These are phyloP conservation scores for Manduca sexta DNA, from an alignment of 1,140 invertebrate genomes.

Conservation along the genomic window DNA sequence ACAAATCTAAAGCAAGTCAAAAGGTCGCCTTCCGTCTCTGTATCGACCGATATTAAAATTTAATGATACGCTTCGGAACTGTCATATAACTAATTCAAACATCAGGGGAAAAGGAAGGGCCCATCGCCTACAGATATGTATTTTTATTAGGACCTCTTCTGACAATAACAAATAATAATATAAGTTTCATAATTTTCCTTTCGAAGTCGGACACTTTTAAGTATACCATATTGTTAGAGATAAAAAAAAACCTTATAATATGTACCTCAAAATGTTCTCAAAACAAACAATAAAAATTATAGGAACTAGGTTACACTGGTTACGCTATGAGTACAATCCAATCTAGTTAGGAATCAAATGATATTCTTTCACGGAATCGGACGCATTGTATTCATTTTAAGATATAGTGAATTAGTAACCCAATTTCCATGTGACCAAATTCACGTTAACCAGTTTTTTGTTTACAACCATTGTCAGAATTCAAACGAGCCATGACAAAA, in stretches of 20 bases:
- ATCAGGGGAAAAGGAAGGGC: constrained; percentile 52
- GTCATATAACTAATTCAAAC: constrained; percentile 54
- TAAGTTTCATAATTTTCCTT: no score
- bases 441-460: constrained; percentile 31
- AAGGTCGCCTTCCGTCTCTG: constrained; percentile 4
- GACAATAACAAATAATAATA: no score
- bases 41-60: constrained; percentile 47
- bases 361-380: constrained; percentile 15
- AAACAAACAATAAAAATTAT: no score
- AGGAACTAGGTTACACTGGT: no score
- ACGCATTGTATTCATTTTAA: constrained; percentile 15
- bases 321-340: background rate
- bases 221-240: no score
- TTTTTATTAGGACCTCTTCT: no score
- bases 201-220: no score
- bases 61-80: constrained; percentile 35
- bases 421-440: constrained; percentile 24
- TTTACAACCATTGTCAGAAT: constrained; percentile 29
- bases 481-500: constrained; percentile 33
- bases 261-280: no score
- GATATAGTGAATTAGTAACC: constrained; percentile 21
- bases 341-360: constrained; percentile 12
- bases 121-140: no score
- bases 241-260: no score
- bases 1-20: background rate